These are phyloP conservation scores for Zaprionus lachaisei DNA, from an alignment of 1,140 invertebrate species.

Conservation along the genomic window DNA sequence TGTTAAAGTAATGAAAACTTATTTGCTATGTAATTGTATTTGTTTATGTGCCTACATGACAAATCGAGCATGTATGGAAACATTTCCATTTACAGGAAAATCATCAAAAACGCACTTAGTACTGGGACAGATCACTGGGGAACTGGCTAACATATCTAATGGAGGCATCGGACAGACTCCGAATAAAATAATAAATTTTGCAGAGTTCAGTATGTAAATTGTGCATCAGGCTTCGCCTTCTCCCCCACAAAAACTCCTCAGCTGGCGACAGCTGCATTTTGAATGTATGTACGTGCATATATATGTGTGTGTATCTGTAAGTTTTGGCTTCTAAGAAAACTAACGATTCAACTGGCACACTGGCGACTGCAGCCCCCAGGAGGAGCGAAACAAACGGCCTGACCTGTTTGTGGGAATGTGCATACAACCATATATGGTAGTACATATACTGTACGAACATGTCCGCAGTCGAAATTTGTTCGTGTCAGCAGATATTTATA, in stretches of 20 bases:
- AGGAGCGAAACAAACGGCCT: neutral
- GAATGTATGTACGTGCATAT: no score
- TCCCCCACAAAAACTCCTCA: neutral
- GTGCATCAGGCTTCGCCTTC: neutral
- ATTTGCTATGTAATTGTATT: constrained; percentile 4
- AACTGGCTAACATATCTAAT: neutral
- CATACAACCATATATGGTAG: neutral
- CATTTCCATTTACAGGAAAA: neutral
- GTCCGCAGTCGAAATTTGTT: constrained; percentile 10
- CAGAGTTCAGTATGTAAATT: neutral
- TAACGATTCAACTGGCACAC: neutral
- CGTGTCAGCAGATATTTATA: constrained; percentile 34
- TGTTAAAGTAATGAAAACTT: constrained; percentile 14
- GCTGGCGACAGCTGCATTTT: constrained; percentile 25
- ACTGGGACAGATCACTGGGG: neutral
- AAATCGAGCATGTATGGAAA: neutral
- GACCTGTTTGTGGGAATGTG: constrained; percentile 10
- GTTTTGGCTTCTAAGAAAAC: constrained; percentile 10
- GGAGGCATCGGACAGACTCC: neutral
- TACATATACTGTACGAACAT: neutral
- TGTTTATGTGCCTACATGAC: constrained; percentile 5
- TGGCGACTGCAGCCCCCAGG: neutral
- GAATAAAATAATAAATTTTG: constrained; percentile 9
- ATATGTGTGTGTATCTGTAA: constrained; percentile 1
- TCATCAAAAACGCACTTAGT: neutral